Evolutionary conservation across 2,113 vertebrate genomes (phyloP), one percentile per base, ranked within the genome.

Genomic region (Pseudorhombus dupliciocellatus): DNA sequence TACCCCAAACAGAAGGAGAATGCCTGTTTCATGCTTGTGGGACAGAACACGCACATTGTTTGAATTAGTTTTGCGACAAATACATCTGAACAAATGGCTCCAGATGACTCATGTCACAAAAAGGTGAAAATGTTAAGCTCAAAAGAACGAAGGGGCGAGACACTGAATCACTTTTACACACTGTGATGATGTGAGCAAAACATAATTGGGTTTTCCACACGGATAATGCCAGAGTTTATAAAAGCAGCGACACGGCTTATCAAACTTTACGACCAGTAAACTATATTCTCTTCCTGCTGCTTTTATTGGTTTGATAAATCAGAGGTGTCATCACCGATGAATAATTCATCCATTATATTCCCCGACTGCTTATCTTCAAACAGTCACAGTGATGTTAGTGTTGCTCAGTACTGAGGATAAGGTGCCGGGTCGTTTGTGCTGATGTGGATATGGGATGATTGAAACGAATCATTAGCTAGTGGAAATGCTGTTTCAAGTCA

Each of bases 221-320:
- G 65, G 18, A 21, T 50, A 28, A n/a, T 24, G 12, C 4, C 25
- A 46, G 21, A 14, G 58, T 58, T 64, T 66, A 58, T 66, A 63
- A 73, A 58, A 63, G 40, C 28, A 66, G 21, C n/a, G 26, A 28
- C 20, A 6, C 16, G 4, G 25, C n/a, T 82, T 56, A 70, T 84
- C 52, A 65, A 5, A 40, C 30, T 56, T 77, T 30, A 62, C 26
- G 55, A 76, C 51, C 21, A 58, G 20, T 51, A 24, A 66, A 60
- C 22, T 54, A 12, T 25, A 51, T 64, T 65, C 4, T 34, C n/a
- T 63, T 75, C 37, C 59, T 69, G 63, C 53, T 70, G 46, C 24
- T 54, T 62, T 80, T 62, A 76, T 74, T 79, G 44, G 20, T 76
- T 24, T 40, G 40, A 75, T 75, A 69, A 75, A 75, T 82, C 40